These are phyloP conservation scores for Solenopsis invicta DNA, from an alignment of 1,140 invertebrate species.

Conservation along the genomic window DNA sequence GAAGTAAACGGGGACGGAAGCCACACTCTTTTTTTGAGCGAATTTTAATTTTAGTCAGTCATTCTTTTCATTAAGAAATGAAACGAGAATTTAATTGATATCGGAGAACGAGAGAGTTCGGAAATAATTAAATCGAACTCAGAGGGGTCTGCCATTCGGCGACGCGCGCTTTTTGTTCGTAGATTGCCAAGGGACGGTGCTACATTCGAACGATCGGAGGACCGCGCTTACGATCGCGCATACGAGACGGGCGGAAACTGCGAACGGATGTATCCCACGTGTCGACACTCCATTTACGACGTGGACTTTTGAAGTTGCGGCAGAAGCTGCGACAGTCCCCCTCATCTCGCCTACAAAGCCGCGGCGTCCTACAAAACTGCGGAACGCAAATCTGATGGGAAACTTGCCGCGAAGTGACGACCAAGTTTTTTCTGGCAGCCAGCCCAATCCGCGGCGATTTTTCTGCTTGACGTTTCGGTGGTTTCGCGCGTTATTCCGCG, in stretches of 20 bases:
- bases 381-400: conserved; percentile 33
- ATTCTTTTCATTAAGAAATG: neutral
- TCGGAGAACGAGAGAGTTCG: neutral
- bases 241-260: conserved; percentile 86
- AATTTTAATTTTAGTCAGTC: neutral
- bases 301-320: conserved; percentile 79
- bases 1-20: too few species aligned
- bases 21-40: too few species aligned
- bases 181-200: conserved; percentile 82
- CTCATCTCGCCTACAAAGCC: neutral
- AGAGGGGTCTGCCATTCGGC: too few species aligned
- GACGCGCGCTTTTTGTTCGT: conserved; percentile 33
- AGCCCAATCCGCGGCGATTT: conserved; percentile 50
- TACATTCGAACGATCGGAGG: conserved; percentile 88
- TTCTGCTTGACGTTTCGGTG: conserved; percentile 33
- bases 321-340: conserved; percentile 25
- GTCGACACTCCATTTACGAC: conserved; percentile 85
- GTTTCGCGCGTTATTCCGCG: neutral
- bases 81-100: neutral
- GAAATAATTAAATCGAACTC: neutral
- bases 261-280: conserved; percentile 85
- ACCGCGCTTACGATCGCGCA: conserved; percentile 90
- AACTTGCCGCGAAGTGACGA: conserved; percentile 5
- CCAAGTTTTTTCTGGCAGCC: conserved; percentile 55
- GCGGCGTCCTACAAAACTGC: neutral